Conservation (phyloP, 2,888 invertebrate species). For the Sarcophaga caerulescens region DNA sequence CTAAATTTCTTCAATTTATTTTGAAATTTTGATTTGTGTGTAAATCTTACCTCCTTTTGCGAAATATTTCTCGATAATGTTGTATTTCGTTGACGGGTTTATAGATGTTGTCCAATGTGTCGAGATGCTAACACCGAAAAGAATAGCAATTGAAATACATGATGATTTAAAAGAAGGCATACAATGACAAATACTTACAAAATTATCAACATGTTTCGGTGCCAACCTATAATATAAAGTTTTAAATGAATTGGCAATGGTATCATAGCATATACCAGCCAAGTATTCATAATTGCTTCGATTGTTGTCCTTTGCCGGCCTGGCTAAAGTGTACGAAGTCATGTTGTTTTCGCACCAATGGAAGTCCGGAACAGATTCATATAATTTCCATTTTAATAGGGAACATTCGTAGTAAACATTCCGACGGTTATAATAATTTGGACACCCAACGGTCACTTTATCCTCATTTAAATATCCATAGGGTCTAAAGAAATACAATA, state of each 20-base stretch:
- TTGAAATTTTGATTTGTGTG: background rate
- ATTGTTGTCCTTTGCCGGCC: background rate
- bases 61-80: conserved; percentile 33
- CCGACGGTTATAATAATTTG: background rate
- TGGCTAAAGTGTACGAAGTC: conserved; percentile 40
- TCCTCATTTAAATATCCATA: background rate
- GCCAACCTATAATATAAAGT: conserved; percentile 13
- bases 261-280: conserved; percentile 44
- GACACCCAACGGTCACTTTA: background rate
- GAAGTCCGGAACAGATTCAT: conserved; percentile 17
- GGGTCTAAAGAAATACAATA: background rate
- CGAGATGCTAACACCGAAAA: background rate
- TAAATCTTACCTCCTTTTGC: conserved; percentile 17
- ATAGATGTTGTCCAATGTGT: background rate
- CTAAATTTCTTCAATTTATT: too few relatives aligned
- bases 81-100: background rate
- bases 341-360: conserved; percentile 27
- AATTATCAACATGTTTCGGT: background rate
- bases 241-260: conserved; percentile 5
- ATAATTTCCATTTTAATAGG: conserved; percentile 38
- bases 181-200: conserved; percentile 8
- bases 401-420: conserved; percentile 18
- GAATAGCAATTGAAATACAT: background rate
- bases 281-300: background rate
- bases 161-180: background rate